Conservation (phyloP, 2,113 vertebrate species). For the Ceratotherium simum region DNA sequence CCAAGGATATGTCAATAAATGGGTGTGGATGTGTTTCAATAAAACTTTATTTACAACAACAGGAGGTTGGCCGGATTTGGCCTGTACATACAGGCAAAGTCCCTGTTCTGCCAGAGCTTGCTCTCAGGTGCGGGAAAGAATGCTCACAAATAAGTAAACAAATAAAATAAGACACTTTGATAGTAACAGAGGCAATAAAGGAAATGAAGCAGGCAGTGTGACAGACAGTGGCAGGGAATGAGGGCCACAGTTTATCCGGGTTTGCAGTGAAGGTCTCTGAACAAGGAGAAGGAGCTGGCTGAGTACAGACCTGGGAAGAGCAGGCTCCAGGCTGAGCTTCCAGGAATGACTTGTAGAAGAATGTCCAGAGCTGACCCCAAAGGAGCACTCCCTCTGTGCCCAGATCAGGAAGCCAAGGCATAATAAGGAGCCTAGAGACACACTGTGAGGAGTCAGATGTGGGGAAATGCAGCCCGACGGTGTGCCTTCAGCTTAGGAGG, state of each 20-base stretch:
- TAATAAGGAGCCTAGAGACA: neutral
- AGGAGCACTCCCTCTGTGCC: neutral
- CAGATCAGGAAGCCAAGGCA: neutral
- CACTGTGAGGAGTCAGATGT: too few relatives aligned
- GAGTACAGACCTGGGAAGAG: neutral
- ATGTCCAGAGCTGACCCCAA: neutral
- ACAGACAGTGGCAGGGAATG: neutral
- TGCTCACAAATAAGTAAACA: neutral
- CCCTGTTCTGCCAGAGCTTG: neutral
- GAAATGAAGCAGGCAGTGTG: neutral
- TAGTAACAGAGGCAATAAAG: neutral
- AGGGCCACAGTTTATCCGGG: neutral
- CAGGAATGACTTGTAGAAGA: accelerated
- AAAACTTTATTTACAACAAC: neutral
- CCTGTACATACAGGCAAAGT: neutral
- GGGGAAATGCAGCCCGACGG: accelerated
- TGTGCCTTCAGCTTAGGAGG: neutral
- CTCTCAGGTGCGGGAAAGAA: neutral
- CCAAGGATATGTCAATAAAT: neutral
- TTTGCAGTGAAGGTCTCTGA: neutral
- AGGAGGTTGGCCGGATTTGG: neutral
- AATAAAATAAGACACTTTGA: neutral
- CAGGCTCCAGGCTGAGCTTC: neutral
- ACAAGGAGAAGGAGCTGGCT: neutral
- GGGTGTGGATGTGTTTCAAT: neutral